Evolutionary conservation across 2,797 vertebrate species (phyloP), one percentile per base, ranked within the genome.

Genomic region (Thalassophryne amazonica): DNA sequence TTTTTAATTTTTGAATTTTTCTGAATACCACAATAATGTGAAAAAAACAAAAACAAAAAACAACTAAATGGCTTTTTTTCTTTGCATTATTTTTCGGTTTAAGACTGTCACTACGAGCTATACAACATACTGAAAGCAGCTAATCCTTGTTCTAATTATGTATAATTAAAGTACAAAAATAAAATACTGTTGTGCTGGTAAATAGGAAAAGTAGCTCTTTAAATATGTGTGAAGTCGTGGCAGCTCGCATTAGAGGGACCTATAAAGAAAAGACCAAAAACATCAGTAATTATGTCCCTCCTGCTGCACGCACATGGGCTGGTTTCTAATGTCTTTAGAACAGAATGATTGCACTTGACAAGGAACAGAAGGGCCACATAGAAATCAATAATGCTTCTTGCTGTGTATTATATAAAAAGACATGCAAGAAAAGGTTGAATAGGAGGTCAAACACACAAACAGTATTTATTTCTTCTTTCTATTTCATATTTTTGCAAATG

Each of bases 321-420:
- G 38, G 47, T 34, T 23, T 20, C 10, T 25, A 32, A 37, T 24
- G 34, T 48, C 33, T 51, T 60, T 34, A 21, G 47, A 30, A 27
- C 49, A 46, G 47, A 57, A 28, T 37, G 55, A 60, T 53, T 37
- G 16, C 24, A 29, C 54, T 51, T 60, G 66, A 74, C 61, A 47
- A 57, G 41, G 4, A 54, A 48, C 59, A 59, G 54, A 64, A 60
- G 59, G 40, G 4, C 35, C 64, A 62, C 50, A 62, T 42, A 59
- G 32, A 37, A 68, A 66, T 66, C 45, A 35, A 78, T 76, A 49
- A 25, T 0, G 19, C 60, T 73, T 47, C n/a, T 46, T 18, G 42
- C 36, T 47, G 51, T 11, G 39, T 18, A 23, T 48, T 25, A 28
- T 58, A 34, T 51, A 9, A 0, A 54, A 31, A 54, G 33, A 3